Evolutionary conservation across 2,888 invertebrate species (phyloP).

Genomic region (Pristionchus entomophagus): DNA sequence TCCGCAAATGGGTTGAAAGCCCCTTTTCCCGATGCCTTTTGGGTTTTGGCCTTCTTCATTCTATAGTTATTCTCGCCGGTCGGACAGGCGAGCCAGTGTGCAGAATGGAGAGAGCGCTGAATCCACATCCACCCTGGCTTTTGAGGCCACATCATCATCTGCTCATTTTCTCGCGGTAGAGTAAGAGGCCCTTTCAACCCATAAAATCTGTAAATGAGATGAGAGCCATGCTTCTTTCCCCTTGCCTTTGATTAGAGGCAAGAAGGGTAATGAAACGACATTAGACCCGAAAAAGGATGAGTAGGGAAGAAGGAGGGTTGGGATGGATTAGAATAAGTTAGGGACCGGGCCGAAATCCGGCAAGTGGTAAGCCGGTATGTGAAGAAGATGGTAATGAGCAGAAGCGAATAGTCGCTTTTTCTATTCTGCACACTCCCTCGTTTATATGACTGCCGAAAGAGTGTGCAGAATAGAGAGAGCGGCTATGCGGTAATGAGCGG

Average conservation of each 20-base stretch:
- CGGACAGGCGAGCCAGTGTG: no score
- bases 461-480: neutral
- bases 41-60: no score
- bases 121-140: neutral
- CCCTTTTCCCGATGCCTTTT: neutral
- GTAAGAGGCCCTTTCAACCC: neutral
- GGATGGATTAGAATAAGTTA: neutral
- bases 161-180: no score
- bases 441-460: neutral
- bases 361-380: neutral
- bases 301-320: neutral
- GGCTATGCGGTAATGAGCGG: no score
- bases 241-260: no score
- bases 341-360: neutral
- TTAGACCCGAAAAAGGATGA: neutral
- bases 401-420: no score
- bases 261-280: neutral
- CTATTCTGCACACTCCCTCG: neutral
- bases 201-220: constrained; percentile 25
- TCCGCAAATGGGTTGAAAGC: neutral
- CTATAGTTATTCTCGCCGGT: no score
- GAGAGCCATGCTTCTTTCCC: neutral
- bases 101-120: no score
- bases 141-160: neutral
- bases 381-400: neutral